Conservation (phyloP, 2,113 vertebrate genomes). For the Cromileptes altivelis region DNA sequence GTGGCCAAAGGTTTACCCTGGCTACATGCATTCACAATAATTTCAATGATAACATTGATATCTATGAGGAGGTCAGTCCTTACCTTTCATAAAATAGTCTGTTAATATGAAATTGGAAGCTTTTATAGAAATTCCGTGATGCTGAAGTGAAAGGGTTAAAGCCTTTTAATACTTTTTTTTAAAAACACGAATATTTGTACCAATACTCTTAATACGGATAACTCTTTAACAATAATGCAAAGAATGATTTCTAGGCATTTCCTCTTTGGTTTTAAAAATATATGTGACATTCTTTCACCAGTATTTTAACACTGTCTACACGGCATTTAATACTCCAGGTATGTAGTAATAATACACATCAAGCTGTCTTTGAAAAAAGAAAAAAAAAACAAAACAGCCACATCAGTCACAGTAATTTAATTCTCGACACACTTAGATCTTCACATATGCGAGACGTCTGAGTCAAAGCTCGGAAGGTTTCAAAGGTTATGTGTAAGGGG, state of each 20-base stretch:
- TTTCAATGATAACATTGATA: neutral
- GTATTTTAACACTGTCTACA: constrained; percentile 38
- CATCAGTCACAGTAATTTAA: constrained; percentile 29
- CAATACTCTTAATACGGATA: too few relatives aligned
- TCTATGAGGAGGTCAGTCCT: neutral
- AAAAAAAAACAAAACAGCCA: neutral
- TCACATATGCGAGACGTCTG: constrained; percentile 15
- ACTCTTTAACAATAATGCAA: neutral
- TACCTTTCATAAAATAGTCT: neutral
- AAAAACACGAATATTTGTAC: too few relatives aligned
- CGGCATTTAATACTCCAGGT: constrained; percentile 51
- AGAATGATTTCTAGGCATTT: neutral
- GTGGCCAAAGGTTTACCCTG: neutral
- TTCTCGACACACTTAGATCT: constrained; percentile 3
- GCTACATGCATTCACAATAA: neutral
- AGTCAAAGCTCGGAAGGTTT: constrained; percentile 17
- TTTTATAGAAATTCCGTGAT: neutral
- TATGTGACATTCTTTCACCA: constrained; percentile 27
- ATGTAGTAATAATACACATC: constrained; percentile 26
- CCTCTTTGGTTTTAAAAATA: neutral
- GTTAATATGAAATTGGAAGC: neutral
- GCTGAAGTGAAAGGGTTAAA: neutral
- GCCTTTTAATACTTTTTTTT: neutral
- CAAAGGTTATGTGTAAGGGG: constrained; percentile 39
- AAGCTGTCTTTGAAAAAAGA: constrained; percentile 14